Evolutionary conservation across 2,797 vertebrate species (phyloP), one percentile per base, ranked within the genome.

Genomic region (Gymnopithys bicolor): DNA sequence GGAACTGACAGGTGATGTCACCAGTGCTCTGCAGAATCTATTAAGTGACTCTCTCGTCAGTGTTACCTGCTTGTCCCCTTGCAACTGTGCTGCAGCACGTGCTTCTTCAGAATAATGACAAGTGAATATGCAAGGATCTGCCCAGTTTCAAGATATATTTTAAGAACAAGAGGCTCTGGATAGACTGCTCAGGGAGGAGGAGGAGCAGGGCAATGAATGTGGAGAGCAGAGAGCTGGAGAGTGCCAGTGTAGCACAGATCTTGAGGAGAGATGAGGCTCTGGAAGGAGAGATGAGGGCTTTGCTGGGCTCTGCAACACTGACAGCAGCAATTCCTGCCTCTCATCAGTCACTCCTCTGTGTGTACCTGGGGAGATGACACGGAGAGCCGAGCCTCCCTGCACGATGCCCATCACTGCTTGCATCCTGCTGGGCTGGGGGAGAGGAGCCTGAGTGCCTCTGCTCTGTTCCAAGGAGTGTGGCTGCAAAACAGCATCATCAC

Each of bases 321-420:
- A 52, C 69, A 90, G 73, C 89, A 92, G 87, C 92, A 89, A 27
- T n/a, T 52, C 49, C 90, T 71, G 45, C 68, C 46, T 75, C 68
- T 41, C 82, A 51, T 24, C 89, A 49, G 21, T 45, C 60, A 55
- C 43, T 84, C 16, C 67, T 52, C 64, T 7, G 2, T 22, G 24
- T 64, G 81, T 17, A 25, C 63, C 86, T 74, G 71, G 80, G 89
- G 24, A 87, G 84, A 84, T 85, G 87, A 74, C 19, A 35, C 1
- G 0, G 30, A 78, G 75, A 94, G 63, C 5, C 4, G 18, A 80
- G 46, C 24, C 66, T 75, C 88, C 68, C 89, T 66, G 49, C 62
- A 79, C 28, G 45, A 63, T 59, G 37, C 67, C 64, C 79, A 22
- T 60, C n/a, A n/a, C 56, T 76, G 75, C 58, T 15, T 73, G 81